phyloP scores from a whole-genome alignment of 1,140 invertebrate genomes.

The Caenorhabditis tropicalis region DNA sequence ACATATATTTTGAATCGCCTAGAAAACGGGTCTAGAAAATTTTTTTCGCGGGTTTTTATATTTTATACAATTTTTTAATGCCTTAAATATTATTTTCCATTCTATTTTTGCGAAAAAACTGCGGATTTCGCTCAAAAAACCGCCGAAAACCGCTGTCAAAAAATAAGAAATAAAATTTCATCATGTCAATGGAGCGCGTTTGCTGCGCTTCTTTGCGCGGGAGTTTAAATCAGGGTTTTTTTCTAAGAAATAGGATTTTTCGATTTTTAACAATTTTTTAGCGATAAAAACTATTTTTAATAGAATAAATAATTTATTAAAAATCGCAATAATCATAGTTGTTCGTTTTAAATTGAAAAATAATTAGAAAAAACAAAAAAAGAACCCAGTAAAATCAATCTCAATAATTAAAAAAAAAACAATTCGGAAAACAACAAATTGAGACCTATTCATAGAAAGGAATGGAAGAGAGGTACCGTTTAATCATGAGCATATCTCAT shows the following conservation, averaged over 20 bases:
- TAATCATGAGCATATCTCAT: background rate
- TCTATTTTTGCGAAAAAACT: background rate
- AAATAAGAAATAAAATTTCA: background rate
- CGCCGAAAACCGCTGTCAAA: background rate
- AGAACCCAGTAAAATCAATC: background rate
- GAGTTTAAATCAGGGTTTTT: background rate
- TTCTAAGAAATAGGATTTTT: too few species aligned
- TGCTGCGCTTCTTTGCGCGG: background rate
- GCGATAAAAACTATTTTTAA: too few species aligned
- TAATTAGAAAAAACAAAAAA: background rate
- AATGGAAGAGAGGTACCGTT: background rate
- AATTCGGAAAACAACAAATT: background rate
- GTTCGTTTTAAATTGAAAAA: background rate
- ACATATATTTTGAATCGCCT: too few species aligned
- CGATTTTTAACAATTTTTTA: too few species aligned
- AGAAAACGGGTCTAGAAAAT: background rate
- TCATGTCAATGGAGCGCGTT: background rate
- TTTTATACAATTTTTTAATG: too few species aligned
- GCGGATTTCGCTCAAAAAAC: background rate
- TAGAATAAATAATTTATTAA: too few species aligned
- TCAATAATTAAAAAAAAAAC: background rate
- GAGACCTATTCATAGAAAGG: too few species aligned
- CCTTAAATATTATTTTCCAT: background rate
- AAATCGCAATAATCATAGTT: too few species aligned
- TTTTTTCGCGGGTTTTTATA: too few species aligned